Base-by-base conservation (phyloP, 2,888 invertebrate species). In the Leucoma salicis region DNA sequence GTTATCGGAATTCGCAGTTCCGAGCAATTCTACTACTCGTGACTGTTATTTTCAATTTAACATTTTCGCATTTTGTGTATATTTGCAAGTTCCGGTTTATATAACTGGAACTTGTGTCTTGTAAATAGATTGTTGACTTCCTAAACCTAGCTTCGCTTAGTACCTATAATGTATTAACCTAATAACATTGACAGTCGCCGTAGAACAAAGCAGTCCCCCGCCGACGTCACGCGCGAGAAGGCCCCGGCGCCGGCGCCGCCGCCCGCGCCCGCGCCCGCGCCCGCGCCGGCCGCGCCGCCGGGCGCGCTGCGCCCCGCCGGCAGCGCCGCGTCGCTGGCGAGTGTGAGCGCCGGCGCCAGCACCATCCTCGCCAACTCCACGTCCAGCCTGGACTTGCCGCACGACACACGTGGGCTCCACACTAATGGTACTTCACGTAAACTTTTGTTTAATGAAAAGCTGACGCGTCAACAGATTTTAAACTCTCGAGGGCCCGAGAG, bases 341-440 rank as follows among this genome's bases (percentile, higher is more conserved):
- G 91, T 58, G 86, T 92, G 46, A 91, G 90, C 14, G 90, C 91
- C 6, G 91, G 91, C 31, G 91, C 92, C 39, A 91, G 91, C 54
- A 91, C 91, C 32, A 92, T 92, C 42, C 81, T 93, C 29, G 92
- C 92, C 12, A 91, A 91, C 46, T 87, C 88, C 35, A 79, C 70
- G 52, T 79, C 78, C 66, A 87, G 86, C 55, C 66, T 89, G 46
- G 80, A 91, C 46, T 45, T 77, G 37, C 48, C 75, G 5, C 66
- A 55, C 18, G 61, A 62, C 10, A 45, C 57, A 10, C 39, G 43
- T 61, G 53, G 41, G 33, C 29, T 39, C 39, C 52, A 11, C 47
- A 37, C n/a, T n/a, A n/a, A n/a, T n/a, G n/a, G n/a, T n/a, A n/a
- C n/a, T n/a, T n/a, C n/a, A n/a, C n/a, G n/a, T n/a, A n/a, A n/a